These are phyloP conservation scores for Macropis europaea DNA, from an alignment of 2,888 invertebrate species.

Conservation along the genomic window DNA sequence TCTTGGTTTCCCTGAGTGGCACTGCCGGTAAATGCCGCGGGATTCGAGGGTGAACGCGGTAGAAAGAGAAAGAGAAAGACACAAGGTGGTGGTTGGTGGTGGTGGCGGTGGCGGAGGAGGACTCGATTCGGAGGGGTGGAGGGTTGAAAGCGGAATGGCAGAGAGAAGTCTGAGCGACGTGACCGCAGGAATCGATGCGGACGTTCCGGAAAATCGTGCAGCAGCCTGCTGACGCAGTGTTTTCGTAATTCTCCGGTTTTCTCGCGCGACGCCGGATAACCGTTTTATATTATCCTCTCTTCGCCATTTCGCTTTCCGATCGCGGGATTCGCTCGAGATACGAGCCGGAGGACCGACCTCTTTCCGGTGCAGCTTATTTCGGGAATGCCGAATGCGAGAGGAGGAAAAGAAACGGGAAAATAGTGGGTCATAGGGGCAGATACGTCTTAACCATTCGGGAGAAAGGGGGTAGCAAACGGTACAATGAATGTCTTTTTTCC, in stretches of 20 bases:
- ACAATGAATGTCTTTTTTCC: slow-evolving; percentile 69
- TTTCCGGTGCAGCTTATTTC: slow-evolving; percentile 8
- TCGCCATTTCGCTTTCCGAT: background rate
- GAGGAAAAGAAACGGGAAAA: background rate
- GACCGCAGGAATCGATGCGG: slow-evolving; percentile 65
- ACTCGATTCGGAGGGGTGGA: slow-evolving; percentile 29
- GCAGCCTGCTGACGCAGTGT: slow-evolving; percentile 64
- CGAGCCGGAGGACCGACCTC: slow-evolving; percentile 18
- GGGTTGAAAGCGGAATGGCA: slow-evolving; percentile 22
- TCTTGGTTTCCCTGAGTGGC: slow-evolving; percentile 67
- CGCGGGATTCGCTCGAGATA: slow-evolving; percentile 21
- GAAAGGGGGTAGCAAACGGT: background rate
- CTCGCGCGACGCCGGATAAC: slow-evolving; percentile 29
- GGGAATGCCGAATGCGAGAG: background rate
- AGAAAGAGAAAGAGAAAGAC: slow-evolving; percentile 21
- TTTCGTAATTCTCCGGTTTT: slow-evolving; percentile 57
- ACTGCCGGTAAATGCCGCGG: slow-evolving; percentile 63
- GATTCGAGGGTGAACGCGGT: slow-evolving; percentile 53
- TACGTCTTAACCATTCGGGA: background rate
- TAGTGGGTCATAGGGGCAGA: background rate
- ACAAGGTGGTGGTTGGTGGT: too few relatives aligned
- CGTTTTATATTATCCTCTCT: slow-evolving; percentile 26
- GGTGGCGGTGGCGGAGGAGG: slow-evolving; percentile 23
- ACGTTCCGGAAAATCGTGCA: slow-evolving; percentile 52
- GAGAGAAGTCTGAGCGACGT: slow-evolving; percentile 61